phyloP scores from a whole-genome alignment of 1,140 invertebrate species.

The Papilio glaucus region DNA sequence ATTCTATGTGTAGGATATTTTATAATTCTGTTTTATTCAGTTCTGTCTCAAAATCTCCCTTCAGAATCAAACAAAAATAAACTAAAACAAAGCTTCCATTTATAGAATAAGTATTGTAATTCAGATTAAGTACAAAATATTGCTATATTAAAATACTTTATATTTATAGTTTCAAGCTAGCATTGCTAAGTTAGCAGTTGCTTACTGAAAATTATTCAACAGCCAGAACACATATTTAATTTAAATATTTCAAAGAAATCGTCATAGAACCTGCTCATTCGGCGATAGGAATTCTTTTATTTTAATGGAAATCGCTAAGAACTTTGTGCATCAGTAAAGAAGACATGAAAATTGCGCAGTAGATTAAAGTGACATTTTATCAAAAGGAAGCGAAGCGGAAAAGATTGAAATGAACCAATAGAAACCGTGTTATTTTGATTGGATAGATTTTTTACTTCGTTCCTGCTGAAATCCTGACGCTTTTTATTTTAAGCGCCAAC shows the following conservation, averaged over 20 bases:
- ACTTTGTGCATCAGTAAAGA: conserved; percentile 38
- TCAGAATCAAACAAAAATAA: too few relatives aligned
- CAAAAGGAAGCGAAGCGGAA: conserved; percentile 37
- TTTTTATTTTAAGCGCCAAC: conserved; percentile 3
- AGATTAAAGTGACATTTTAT: conserved; percentile 42
- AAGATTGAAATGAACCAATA: conserved; percentile 42
- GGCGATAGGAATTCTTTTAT: neutral
- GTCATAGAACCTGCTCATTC: neutral
- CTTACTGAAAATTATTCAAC: neutral
- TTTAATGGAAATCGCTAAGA: conserved; percentile 24
- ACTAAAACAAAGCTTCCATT: too few relatives aligned
- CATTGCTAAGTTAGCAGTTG: neutral
- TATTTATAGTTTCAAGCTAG: neutral
- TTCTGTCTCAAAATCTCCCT: too few relatives aligned
- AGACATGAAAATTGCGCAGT: conserved; percentile 40
- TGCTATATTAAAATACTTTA: too few relatives aligned
- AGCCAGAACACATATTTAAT: neutral
- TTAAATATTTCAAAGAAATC: neutral
- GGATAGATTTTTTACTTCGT: conserved; percentile 17
- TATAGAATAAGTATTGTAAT: too few relatives aligned
- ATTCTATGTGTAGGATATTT: too few relatives aligned
- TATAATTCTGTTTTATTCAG: too few relatives aligned
- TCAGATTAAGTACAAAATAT: too few relatives aligned
- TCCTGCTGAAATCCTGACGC: neutral
- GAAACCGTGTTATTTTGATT: conserved; percentile 29